A percentile compares a stretch with the other conserved stretches of the same genome.
These are phyloP conservation scores for Metridium senile DNA, from an alignment of 92 coral and sea anemone species.

Conservation along the genomic window DNA sequence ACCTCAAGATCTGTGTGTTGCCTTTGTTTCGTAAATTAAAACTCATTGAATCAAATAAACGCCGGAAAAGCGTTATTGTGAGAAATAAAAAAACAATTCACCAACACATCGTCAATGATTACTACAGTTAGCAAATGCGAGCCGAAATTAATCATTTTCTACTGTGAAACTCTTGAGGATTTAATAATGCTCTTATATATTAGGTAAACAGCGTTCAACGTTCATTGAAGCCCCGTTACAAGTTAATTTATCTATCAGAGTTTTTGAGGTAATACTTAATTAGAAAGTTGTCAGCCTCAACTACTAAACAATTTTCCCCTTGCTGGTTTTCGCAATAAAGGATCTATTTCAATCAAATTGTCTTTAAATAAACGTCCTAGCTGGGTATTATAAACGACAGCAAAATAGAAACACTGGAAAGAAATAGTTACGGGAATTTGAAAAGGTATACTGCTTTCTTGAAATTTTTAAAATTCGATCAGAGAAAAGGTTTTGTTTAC, in stretches of 20 bases:
- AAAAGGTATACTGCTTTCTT: no score
- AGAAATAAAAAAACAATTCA: constrained; percentile 15
- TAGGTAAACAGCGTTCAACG: not conserved
- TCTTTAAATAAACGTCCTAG: not conserved
- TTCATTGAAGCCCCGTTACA: constrained; percentile 13
- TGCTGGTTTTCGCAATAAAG: constrained; percentile 8
- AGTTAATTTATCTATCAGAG: constrained; percentile 28
- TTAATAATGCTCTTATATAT: constrained; percentile 14
- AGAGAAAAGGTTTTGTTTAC: no score
- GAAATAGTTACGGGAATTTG: no score
- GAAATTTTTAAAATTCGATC: no score
- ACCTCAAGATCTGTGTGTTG: constrained; percentile 2
- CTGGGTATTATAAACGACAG: not conserved
- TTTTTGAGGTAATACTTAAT: constrained; percentile 16
- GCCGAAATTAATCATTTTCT: constrained; percentile 3
- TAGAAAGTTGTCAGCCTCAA: constrained; percentile 17
- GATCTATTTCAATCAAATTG: not conserved
- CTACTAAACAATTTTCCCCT: not conserved
- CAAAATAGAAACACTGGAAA: not conserved
- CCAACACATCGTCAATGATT: constrained; percentile 1
- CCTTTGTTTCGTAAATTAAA: constrained; percentile 16
- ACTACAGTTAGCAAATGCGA: constrained; percentile 13
- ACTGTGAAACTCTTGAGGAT: constrained; percentile 9
- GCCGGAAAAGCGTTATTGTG: constrained; percentile 24
- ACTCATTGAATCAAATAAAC: constrained; percentile 8